A percentile compares a stretch with the other conserved stretches of the same genome.
Conservation (phyloP, 2,797 vertebrate genomes). For the Liparis tanakae region DNA sequence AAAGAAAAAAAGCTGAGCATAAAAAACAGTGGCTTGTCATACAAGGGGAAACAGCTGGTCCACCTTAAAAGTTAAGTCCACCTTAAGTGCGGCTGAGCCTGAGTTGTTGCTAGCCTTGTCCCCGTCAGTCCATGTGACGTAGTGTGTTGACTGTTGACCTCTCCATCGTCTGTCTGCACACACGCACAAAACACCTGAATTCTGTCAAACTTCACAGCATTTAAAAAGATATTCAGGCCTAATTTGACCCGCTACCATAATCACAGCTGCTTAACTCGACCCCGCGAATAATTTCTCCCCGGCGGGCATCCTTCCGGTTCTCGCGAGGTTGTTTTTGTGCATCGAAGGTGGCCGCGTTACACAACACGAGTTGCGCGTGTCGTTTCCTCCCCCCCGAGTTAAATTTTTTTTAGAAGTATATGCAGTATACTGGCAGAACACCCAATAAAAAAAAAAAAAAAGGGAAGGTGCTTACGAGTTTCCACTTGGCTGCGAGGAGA, state of each 20-base stretch:
- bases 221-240: background rate
- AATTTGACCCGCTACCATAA: background rate
- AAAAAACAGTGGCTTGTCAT: too few species aligned
- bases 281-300: constrained; percentile 1
- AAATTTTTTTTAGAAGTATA: constrained; percentile 17
- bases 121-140: too few species aligned
- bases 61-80: too few species aligned
- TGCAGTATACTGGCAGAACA: constrained; percentile 54
- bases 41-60: too few species aligned
- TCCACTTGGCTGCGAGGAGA: constrained; percentile 51
- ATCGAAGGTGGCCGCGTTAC: constrained; percentile 62
- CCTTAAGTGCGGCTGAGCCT: too few species aligned
- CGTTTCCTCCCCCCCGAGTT: constrained; percentile 6
- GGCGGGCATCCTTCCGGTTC: constrained; percentile 17
- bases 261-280: background rate
- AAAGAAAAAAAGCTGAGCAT: too few species aligned
- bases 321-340: constrained; percentile 22
- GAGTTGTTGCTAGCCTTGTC: too few species aligned
- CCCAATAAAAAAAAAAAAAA: constrained; percentile 31
- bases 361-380: constrained; percentile 28
- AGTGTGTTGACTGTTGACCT: too few species aligned
- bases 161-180: too few species aligned
- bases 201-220: too few species aligned
- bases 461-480: constrained; percentile 49
- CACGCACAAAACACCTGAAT: too few species aligned